Percentiles rank a stretch among this genome's conserved stretches.
Conservation (phyloP, 2,888 invertebrate species). For the Smittia aterrima region DNA sequence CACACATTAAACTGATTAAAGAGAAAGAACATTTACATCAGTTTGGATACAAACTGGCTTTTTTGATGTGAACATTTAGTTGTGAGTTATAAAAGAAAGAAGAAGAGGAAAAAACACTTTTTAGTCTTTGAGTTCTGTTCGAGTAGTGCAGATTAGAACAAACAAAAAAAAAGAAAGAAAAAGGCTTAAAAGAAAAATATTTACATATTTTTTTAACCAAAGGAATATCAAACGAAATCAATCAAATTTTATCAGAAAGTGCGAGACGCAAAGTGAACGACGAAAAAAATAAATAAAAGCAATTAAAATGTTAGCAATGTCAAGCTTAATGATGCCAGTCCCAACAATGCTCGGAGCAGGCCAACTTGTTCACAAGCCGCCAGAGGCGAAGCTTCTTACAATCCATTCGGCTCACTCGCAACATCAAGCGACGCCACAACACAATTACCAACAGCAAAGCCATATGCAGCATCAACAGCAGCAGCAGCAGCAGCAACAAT, state of each 20-base stretch:
- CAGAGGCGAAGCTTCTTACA: conserved; percentile 54
- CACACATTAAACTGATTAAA: conserved; percentile 31
- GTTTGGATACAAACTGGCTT: not conserved
- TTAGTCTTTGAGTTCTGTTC: conserved; percentile 13
- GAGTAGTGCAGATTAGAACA: conserved; percentile 2
- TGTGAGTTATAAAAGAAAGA: conserved; percentile 28
- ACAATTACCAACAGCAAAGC: conserved; percentile 45
- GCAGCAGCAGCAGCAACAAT: conserved; percentile 47
- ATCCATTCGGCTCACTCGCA: conserved; percentile 53
- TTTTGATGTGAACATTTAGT: conserved; percentile 41
- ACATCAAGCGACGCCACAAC: conserved; percentile 44
- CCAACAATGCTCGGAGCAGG: conserved; percentile 54
- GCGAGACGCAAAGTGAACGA: not conserved
- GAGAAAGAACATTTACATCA: conserved; percentile 2
- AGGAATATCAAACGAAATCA: conserved; percentile 16
- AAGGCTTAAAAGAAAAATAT: not conserved
- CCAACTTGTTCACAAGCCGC: conserved; percentile 53
- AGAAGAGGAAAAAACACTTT: not conserved
- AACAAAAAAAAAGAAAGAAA: not conserved
- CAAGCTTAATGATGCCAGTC: conserved; percentile 55
- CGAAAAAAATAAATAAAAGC: conserved; percentile 16
- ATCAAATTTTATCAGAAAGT: conserved; percentile 7
- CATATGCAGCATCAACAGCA: conserved; percentile 47
- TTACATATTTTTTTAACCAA: conserved; percentile 16
- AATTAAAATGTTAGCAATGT: conserved; percentile 53